Base-by-base conservation (phyloP, 2,888 invertebrate species). In the Aphodius sticticus region DNA sequence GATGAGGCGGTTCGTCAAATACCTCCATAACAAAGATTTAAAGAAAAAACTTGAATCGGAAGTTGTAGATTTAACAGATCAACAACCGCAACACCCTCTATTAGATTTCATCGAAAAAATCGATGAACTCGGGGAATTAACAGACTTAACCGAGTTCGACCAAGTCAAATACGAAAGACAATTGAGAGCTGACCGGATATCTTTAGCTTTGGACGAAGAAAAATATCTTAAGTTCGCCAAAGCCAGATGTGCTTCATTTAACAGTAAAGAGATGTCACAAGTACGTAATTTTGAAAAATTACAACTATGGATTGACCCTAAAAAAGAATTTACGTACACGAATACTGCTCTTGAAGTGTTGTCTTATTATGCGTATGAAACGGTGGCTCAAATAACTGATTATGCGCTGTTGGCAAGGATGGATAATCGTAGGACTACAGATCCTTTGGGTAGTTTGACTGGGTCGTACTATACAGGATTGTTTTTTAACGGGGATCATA, bases 331-430 rank as follows among this genome's bases (percentile, higher is more conserved):
- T 16, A 92, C 91, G 71, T 91, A 95, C 76, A 90, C 92, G 0
- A 89, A 90, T 16, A 90, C 92, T 76, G 95, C 95, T 0, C 90
- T 95, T 84, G 95, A 95, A 86, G 94, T 97, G 3, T 88, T 98
- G 81, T 93, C 95, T 75, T 97, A 97, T 87, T 91, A 97, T 83
- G 96, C 97, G 0, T 96, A 96, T 87, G 97, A 98, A 90, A 96
- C 96, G 0, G 95, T 98, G 6, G 97, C 97, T 0, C 95, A 96
- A 87, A 93, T 97, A 79, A 94, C 96, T 1, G 97, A 97, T 89
- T 93, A 95, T 84, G 95, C 96, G 0, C 93, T 97, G 81, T 87
- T 97, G 76, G 94, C 97, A 1, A 91, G 96, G 72, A 93, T 96
- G 85, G 97, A 97, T 87, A 92, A 92, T 70, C 93, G 91, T 82